A percentile compares a stretch with the other conserved stretches of the same genome.
These are phyloP conservation scores for Ophioninae sp. DNA, from an alignment of 2,888 invertebrate genomes.

Conservation along the genomic window DNA sequence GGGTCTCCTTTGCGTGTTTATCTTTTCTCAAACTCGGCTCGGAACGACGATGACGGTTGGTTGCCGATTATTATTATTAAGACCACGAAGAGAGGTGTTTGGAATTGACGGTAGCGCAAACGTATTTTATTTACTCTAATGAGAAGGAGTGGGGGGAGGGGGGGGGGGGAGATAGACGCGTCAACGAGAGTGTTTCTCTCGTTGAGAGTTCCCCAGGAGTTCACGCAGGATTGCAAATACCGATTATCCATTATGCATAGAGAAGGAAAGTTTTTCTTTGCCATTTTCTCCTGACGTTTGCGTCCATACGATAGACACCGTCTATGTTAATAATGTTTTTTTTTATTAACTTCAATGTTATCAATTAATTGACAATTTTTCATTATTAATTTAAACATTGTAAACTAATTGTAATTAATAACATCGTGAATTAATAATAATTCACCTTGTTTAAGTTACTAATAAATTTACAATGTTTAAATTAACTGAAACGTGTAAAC, in stretches of 20 bases:
- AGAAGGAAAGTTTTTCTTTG: slow-evolving; percentile 44
- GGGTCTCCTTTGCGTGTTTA: neutral
- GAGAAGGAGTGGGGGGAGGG: neutral
- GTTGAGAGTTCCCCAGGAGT: neutral
- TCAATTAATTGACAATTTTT: too few relatives aligned
- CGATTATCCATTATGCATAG: slow-evolving; percentile 27
- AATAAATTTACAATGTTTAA: too few relatives aligned
- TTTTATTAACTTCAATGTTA: neutral
- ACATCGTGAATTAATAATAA: too few relatives aligned
- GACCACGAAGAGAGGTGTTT: slow-evolving; percentile 39
- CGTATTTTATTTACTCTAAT: slow-evolving; percentile 5
- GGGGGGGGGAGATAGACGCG: neutral
- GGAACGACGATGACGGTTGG: slow-evolving; percentile 7
- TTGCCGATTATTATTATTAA: slow-evolving; percentile 23
- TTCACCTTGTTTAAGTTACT: too few relatives aligned
- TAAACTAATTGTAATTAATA: too few relatives aligned
- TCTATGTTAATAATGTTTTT: neutral
- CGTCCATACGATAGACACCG: neutral
- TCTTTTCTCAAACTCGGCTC: slow-evolving; percentile 8
- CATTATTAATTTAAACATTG: too few relatives aligned
- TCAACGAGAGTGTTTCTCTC: slow-evolving; percentile 36
- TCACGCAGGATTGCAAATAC: slow-evolving; percentile 43
- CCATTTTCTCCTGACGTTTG: slow-evolving; percentile 15
- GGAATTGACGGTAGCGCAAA: slow-evolving; percentile 56
- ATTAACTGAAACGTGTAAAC: too few relatives aligned